A percentile compares a stretch with the other conserved stretches of the same genome.
phyloP scores from a whole-genome alignment of 2,888 invertebrate species.

The Bruchidius siliquastri region DNA sequence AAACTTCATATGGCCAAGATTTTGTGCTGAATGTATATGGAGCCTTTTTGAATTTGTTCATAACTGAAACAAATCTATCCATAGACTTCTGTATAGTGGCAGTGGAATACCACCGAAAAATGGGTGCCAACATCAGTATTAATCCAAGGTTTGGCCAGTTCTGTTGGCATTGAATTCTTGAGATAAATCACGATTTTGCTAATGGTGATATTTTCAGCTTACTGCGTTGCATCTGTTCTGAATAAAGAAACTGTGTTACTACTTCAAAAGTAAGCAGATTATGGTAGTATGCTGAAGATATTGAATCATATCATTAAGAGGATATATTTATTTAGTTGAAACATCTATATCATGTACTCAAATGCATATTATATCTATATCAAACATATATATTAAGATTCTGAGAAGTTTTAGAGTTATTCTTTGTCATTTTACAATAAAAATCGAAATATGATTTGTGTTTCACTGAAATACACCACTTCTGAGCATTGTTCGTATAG shows the following conservation, averaged over 20 bases:
- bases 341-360: constrained; percentile 44
- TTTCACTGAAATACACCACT: not conserved
- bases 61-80: not conserved
- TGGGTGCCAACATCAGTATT: constrained; percentile 48
- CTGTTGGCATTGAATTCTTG: constrained; percentile 26
- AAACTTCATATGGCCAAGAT: not conserved
- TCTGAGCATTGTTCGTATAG: too few species aligned
- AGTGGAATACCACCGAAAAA: constrained; percentile 25
- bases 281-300: not conserved
- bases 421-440: constrained; percentile 71
- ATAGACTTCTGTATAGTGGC: not conserved
- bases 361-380: constrained; percentile 47
- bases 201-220: constrained; percentile 11
- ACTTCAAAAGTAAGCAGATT: not conserved
- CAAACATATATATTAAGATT: constrained; percentile 44
- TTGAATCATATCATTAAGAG: not conserved
- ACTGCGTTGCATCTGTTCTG: not conserved
- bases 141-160: constrained; percentile 41
- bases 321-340: constrained; percentile 32
- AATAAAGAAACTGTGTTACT: not conserved
- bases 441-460: constrained; percentile 37
- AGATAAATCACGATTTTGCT: not conserved
- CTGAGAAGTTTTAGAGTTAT: constrained; percentile 61
- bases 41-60: not conserved
- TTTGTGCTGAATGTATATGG: not conserved